These are phyloP conservation scores for Spinus olivaceus DNA, from an alignment of 2,797 vertebrate genomes.

Conservation along the genomic window DNA sequence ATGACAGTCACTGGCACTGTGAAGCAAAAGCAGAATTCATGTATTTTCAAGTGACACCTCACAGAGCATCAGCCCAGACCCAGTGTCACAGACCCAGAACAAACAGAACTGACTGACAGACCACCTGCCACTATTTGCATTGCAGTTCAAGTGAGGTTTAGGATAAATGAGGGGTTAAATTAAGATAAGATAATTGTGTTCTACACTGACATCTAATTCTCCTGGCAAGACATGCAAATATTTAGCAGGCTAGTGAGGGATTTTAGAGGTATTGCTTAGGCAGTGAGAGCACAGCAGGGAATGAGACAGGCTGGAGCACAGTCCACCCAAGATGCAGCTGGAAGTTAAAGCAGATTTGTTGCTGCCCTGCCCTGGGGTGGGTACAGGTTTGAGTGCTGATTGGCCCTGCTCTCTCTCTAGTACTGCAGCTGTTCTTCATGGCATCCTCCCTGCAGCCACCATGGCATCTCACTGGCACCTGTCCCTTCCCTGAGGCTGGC, in stretches of 20 bases:
- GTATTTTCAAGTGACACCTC: not conserved
- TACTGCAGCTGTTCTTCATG: rapidly evolving
- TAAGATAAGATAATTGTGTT: not conserved
- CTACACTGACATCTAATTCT: not conserved
- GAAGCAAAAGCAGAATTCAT: not conserved
- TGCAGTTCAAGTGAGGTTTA: not conserved
- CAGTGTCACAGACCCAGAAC: not conserved
- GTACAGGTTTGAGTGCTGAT: not conserved
- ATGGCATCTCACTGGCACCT: not conserved
- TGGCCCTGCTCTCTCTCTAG: not conserved
- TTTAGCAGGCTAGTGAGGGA: not conserved
- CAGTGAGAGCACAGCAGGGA: not conserved
- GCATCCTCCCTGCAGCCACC: not conserved
- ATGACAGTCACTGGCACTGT: not conserved
- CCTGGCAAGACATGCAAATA: not conserved
- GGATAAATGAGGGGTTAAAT: not conserved
- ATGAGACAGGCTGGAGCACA: not conserved
- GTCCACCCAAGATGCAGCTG: not conserved
- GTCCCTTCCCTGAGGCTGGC: not conserved
- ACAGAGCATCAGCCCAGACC: not conserved
- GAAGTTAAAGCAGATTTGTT: not conserved
- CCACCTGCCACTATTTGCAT: not conserved
- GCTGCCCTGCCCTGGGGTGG: not conserved
- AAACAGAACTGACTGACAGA: not conserved
- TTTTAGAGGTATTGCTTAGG: not conserved